Evolutionary conservation across 2,888 invertebrate species (phyloP).

Genomic region (Dryobota labecula): DNA sequence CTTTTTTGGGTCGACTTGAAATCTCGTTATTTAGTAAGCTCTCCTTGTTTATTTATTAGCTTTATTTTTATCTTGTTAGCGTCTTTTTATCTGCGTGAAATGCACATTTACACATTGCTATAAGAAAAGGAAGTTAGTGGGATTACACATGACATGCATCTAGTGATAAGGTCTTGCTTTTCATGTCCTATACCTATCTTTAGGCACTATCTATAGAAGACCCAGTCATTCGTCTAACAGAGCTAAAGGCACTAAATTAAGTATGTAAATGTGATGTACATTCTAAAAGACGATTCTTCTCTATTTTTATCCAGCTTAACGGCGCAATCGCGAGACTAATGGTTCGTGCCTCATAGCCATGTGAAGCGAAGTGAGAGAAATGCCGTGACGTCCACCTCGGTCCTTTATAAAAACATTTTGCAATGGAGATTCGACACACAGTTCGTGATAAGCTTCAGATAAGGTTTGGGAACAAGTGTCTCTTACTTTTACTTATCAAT

Average conservation of each 20-base stretch:
- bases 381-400: constrained; percentile 79
- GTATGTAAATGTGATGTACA: constrained; percentile 79
- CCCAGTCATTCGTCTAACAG: constrained; percentile 21
- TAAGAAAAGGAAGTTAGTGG: constrained; percentile 18
- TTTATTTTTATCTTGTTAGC: constrained; percentile 63
- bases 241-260: constrained; percentile 60
- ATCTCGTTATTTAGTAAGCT: constrained; percentile 71
- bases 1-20: constrained; percentile 72
- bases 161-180: constrained; percentile 3
- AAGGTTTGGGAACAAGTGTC: constrained; percentile 62
- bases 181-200: not conserved
- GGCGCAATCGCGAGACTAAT: constrained; percentile 79
- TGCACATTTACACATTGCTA: constrained; percentile 17
- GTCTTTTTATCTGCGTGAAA: constrained; percentile 50
- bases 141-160: constrained; percentile 1
- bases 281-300: constrained; percentile 70
- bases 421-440: constrained; percentile 69
- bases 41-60: constrained; percentile 68
- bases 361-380: constrained; percentile 82
- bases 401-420: constrained; percentile 82
- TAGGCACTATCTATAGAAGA: not conserved
- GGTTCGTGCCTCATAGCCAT: constrained; percentile 79
- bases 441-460: constrained; percentile 66
- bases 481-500: not conserved
- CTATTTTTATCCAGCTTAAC: constrained; percentile 79